Evolutionary conservation across 2,888 invertebrate genomes (phyloP).

Genomic region (Leucophenga maculata): DNA sequence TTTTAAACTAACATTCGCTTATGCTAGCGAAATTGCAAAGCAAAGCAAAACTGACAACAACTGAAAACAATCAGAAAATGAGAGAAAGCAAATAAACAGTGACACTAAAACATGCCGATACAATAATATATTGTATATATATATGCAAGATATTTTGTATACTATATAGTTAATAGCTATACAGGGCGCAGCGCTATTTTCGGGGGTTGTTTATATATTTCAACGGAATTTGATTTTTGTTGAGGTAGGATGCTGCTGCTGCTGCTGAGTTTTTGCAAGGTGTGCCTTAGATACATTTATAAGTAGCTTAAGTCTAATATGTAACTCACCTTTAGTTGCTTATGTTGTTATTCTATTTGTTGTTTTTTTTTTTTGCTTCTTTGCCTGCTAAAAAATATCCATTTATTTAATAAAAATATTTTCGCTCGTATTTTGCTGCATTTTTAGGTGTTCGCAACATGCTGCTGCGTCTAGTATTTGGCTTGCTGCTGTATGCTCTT

Average conservation of each 20-base stretch:
- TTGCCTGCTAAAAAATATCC: no score
- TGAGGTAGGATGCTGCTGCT: conserved; percentile 56
- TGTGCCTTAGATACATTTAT: neutral
- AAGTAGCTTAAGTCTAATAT: neutral
- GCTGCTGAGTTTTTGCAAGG: neutral
- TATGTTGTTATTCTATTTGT: no score
- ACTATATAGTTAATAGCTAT: no score
- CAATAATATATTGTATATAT: neutral
- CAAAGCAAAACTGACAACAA: neutral
- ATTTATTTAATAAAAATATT: neutral
- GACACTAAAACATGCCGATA: neutral
- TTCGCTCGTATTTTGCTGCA: neutral
- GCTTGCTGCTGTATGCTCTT: conserved; percentile 12
- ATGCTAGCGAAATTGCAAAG: neutral
- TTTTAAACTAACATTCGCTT: neutral
- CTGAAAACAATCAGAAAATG: neutral
- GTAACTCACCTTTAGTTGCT: neutral
- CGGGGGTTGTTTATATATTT: conserved; percentile 62
- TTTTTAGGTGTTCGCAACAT: conserved; percentile 42
- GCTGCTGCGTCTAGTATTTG: conserved; percentile 10
- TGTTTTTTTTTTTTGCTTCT: no score
- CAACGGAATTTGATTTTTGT: conserved; percentile 43
- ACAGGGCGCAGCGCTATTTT: conserved; percentile 26
- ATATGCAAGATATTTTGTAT: neutral
- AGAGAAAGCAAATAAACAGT: neutral